Percentiles rank a stretch among this genome's conserved stretches.
phyloP scores from a whole-genome alignment of 2,888 invertebrate genomes.

The Lucinisca nassula region DNA sequence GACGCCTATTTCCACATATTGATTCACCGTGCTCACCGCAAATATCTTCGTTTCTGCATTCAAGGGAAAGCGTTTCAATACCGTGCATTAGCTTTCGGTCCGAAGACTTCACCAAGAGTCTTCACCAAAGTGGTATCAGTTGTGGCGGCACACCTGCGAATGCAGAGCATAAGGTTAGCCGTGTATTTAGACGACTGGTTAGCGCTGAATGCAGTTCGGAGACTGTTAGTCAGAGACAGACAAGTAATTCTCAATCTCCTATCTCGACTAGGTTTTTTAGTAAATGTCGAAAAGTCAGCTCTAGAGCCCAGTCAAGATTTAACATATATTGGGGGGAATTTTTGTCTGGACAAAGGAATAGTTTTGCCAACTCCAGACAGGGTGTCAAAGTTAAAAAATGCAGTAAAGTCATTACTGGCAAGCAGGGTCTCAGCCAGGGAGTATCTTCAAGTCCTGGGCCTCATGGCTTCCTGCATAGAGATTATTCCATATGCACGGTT shows the following conservation, averaged over 20 bases:
- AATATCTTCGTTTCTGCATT: conserved; percentile 41
- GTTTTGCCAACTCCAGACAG: conserved; percentile 41
- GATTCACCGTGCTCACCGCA: conserved; percentile 32
- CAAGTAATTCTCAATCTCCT: conserved; percentile 28
- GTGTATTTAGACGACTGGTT: conserved; percentile 66
- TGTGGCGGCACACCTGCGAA: conserved; percentile 35
- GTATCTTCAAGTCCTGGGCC: conserved; percentile 22
- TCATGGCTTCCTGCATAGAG: conserved; percentile 44
- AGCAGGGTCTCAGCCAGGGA: background rate
- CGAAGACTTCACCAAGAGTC: conserved; percentile 30
- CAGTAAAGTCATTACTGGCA: background rate
- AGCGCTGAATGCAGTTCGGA: conserved; percentile 17
- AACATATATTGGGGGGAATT: conserved; percentile 38
- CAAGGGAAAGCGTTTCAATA: conserved; percentile 25
- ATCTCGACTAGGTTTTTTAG: conserved; percentile 48
- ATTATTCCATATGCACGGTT: conserved; percentile 22
- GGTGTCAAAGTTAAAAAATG: conserved; percentile 7
- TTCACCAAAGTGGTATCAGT: conserved; percentile 58
- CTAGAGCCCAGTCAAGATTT: conserved; percentile 37
- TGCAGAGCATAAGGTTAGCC: conserved; percentile 35
- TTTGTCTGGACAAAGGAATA: conserved; percentile 26
- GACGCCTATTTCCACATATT: conserved; percentile 40
- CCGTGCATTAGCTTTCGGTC: conserved; percentile 29
- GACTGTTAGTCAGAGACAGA: conserved; percentile 31
- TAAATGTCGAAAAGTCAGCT: conserved; percentile 52